Evolutionary conservation across 2,113 vertebrate species (phyloP).

Genomic region (Hydrolagus affinis): DNA sequence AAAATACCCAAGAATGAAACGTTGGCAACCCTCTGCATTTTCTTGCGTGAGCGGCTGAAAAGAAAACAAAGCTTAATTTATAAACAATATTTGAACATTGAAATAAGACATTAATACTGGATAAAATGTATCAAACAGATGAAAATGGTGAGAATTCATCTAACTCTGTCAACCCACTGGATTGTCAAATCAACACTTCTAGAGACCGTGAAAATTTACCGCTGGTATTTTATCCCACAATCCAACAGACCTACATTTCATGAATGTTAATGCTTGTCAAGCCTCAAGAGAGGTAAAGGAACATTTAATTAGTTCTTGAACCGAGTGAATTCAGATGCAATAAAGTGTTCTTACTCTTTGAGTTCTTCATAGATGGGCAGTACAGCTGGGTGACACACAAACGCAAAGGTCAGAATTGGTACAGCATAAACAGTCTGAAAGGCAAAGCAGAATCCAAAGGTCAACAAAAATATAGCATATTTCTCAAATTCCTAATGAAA

Average conservation of each 20-base stretch:
- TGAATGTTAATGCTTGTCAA: not conserved
- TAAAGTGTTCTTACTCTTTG: conserved; percentile 67
- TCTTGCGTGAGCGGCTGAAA: conserved; percentile 75
- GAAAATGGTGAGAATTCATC: not conserved
- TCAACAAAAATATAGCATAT: not conserved
- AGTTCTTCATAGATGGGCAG: conserved; percentile 96
- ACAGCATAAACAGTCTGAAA: conserved; percentile 89
- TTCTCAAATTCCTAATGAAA: not conserved
- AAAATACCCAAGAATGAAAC: conserved; percentile 94
- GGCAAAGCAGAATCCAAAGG: conserved; percentile 32
- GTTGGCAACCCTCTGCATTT: conserved; percentile 92
- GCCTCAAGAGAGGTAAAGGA: not conserved
- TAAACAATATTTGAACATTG: not conserved
- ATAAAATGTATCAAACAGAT: conserved; percentile 1
- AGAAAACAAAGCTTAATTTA: conserved; percentile 37
- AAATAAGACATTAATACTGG: not conserved
- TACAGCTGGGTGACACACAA: conserved; percentile 91
- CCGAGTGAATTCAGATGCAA: not conserved
- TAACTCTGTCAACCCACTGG: not conserved
- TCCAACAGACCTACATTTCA: not conserved
- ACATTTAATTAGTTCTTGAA: not conserved
- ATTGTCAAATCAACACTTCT: conserved; percentile 8
- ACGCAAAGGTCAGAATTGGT: conserved; percentile 91
- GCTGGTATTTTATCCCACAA: not conserved
- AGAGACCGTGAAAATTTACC: not conserved